These are phyloP conservation scores for Connochaetes taurinus DNA, from an alignment of 2,113 vertebrate species.

Conservation along the genomic window DNA sequence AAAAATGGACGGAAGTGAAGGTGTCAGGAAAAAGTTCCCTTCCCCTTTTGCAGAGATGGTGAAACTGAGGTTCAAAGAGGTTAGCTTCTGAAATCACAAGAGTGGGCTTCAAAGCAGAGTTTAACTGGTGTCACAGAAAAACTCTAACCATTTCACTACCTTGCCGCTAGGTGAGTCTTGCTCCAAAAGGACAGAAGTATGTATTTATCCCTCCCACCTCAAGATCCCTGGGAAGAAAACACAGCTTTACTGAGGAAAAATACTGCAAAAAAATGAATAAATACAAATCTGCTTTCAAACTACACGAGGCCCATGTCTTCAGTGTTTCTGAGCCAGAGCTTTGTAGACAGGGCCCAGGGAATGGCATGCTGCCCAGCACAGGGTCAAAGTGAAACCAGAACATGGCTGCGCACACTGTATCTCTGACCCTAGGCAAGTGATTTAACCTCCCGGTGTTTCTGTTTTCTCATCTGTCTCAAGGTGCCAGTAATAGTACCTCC, in stretches of 20 bases:
- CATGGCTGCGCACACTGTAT: neutral
- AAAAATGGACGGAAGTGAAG: neutral
- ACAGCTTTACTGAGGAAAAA: neutral
- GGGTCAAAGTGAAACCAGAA: slow-evolving; percentile 8
- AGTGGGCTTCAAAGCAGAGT: neutral
- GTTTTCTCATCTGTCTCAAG: neutral
- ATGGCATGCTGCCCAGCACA: neutral
- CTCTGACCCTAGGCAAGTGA: neutral
- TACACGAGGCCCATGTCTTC: neutral
- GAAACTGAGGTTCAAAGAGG: neutral
- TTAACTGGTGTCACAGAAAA: neutral
- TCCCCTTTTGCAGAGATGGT: neutral
- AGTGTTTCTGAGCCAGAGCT: neutral
- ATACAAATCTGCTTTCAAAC: neutral
- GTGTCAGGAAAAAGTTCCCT: neutral
- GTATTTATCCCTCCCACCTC: neutral
- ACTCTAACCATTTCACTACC: neutral
- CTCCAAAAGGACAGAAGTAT: neutral
- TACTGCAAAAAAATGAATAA: neutral
- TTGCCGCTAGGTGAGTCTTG: neutral
- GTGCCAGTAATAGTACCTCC: neutral
- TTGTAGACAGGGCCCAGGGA: neutral
- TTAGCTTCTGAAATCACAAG: neutral
- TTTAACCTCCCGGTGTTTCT: neutral
- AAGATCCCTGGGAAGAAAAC: neutral